Percentiles rank a stretch among this genome's conserved stretches.
Evolutionary conservation across 2,113 vertebrate genomes (phyloP).

Genomic region (Rynchops niger): DNA sequence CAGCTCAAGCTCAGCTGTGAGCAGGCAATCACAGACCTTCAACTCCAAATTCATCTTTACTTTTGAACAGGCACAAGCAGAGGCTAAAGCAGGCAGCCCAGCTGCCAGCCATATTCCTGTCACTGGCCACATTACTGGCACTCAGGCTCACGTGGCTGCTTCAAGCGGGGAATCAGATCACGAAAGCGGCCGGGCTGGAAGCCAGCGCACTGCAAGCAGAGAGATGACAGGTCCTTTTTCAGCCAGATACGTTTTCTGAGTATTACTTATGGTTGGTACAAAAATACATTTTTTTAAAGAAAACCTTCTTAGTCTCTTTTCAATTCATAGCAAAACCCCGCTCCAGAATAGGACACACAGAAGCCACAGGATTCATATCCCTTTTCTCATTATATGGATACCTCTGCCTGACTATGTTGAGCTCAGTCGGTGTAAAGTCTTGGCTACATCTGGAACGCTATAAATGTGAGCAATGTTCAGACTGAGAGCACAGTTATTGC

Average conservation of each 20-base stretch:
- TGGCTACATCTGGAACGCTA: background rate
- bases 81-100: background rate
- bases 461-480: background rate
- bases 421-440: background rate
- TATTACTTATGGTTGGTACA: background rate
- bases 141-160: background rate
- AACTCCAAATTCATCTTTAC: background rate
- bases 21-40: background rate
- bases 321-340: background rate
- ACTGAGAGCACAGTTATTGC: background rate
- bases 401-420: background rate
- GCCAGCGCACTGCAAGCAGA: background rate
- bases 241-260: background rate
- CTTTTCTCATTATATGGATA: background rate
- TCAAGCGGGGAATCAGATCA: background rate
- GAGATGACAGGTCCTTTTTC: conserved; percentile 3
- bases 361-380: background rate
- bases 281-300: background rate
- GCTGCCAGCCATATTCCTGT: background rate
- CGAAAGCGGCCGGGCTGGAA: background rate
- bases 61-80: background rate
- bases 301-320: background rate
- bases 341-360: background rate
- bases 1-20: background rate
- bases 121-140: background rate